Conservation (phyloP, 2,113 vertebrate genomes). For the Phocoena sinus region DNA sequence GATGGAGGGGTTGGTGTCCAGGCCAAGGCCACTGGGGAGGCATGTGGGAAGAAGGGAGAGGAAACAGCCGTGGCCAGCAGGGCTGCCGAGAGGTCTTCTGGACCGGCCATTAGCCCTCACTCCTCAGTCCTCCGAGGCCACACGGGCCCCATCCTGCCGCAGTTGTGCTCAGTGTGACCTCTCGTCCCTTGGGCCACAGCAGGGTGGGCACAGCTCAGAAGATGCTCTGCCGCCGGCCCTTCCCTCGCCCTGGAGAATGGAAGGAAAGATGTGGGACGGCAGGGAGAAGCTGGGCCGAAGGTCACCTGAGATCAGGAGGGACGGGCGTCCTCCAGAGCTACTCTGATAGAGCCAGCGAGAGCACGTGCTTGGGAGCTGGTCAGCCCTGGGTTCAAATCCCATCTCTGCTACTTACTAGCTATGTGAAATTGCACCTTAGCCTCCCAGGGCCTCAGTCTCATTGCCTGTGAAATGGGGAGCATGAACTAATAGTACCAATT, state of each 20-base stretch:
- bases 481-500: too few relatives aligned
- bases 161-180: neutral
- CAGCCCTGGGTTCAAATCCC: neutral
- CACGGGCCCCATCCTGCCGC: neutral
- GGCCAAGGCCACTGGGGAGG: neutral
- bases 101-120: neutral
- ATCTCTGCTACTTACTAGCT: neutral
- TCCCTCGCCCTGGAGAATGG: conserved; percentile 87
- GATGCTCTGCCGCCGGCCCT: conserved; percentile 94
- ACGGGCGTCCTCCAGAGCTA: fast-evolving
- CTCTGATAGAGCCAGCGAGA: neutral
- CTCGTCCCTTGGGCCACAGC: neutral
- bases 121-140: neutral
- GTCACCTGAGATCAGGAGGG: neutral
- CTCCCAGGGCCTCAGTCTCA: neutral
- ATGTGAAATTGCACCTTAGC: neutral
- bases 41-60: neutral
- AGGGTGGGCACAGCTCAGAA: conserved; percentile 82
- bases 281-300: neutral
- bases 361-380: fast-evolving
- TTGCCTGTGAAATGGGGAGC: neutral
- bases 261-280: neutral
- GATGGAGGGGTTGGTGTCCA: neutral
- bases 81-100: neutral
- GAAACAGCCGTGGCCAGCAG: conserved; percentile 23